These are phyloP conservation scores for Schrankia costaestrigalis DNA, from an alignment of 2,888 invertebrate genomes.

Conservation along the genomic window DNA sequence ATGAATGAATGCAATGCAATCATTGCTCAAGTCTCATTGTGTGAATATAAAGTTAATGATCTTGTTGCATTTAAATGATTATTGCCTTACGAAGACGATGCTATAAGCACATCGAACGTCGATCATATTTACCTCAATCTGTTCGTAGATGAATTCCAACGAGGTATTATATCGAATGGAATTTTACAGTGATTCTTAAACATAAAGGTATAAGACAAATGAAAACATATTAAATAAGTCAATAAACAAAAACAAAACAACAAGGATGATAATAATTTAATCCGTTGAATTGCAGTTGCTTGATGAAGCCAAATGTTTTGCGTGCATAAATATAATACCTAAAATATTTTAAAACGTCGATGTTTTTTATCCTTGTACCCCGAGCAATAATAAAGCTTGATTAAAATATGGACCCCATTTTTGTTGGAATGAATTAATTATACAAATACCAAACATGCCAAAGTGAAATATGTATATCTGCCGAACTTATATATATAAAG, in stretches of 20 bases:
- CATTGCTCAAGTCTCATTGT: conserved; percentile 51
- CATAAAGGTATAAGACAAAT: too few species aligned
- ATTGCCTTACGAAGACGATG: conserved; percentile 25
- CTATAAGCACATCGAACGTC: conserved; percentile 17
- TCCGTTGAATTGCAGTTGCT: conserved; percentile 43
- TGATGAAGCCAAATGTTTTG: conserved; percentile 52
- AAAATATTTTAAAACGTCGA: conserved; percentile 44
- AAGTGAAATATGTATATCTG: conserved; percentile 49
- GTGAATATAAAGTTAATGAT: conserved; percentile 44
- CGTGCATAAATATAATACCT: conserved; percentile 49
- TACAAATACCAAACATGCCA: conserved; percentile 61
- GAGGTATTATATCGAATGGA: too few species aligned
- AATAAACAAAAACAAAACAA: conserved; percentile 29
- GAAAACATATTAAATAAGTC: conserved; percentile 32
- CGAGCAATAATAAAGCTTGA: conserved; percentile 64
- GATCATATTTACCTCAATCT: too few species aligned
- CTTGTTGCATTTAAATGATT: conserved; percentile 33
- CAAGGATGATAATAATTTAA: conserved; percentile 36
- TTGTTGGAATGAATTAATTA: conserved; percentile 65
- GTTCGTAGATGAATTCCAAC: too few species aligned
- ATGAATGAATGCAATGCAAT: conserved; percentile 56
- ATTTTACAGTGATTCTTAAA: too few species aligned
- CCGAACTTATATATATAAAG: too few species aligned
- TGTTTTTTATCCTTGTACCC: conserved; percentile 54
- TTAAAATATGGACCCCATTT: conserved; percentile 65